These are phyloP conservation scores for Drosophila neonasuta DNA, from an alignment of 2,888 invertebrate species.

Conservation along the genomic window DNA sequence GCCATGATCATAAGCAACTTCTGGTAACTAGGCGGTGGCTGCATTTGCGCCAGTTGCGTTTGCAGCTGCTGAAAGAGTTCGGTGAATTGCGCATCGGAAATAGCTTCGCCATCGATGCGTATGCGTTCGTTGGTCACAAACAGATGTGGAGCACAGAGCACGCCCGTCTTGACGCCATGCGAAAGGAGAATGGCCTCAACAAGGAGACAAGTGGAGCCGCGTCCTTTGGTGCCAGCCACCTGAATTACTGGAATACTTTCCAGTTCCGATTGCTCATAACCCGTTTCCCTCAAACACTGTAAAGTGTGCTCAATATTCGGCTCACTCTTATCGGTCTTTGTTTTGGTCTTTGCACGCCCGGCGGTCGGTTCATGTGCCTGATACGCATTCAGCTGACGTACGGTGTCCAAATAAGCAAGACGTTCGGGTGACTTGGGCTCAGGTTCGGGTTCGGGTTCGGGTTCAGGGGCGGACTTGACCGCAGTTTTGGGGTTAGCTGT, in stretches of 20 bases:
- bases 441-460: not conserved
- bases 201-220: conserved; percentile 61
- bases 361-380: conserved; percentile 38
- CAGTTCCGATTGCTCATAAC: conserved; percentile 37
- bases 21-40: conserved; percentile 51
- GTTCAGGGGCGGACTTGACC: not conserved
- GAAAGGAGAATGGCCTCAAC: conserved; percentile 57
- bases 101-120: conserved; percentile 57
- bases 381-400: conserved; percentile 50
- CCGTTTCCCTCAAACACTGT: conserved; percentile 50
- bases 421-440: conserved; percentile 47
- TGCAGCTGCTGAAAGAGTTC: conserved; percentile 48
- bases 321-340: conserved; percentile 27
- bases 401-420: conserved; percentile 52
- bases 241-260: conserved; percentile 60
- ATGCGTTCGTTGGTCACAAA: conserved; percentile 63
- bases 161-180: conserved; percentile 59
- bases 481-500: not conserved
- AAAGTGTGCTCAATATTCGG: conserved; percentile 56
- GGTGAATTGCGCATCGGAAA: conserved; percentile 51
- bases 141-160: conserved; percentile 60
- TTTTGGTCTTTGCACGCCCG: conserved; percentile 39
- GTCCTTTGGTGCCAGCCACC: conserved; percentile 61
- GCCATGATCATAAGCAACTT: conserved; percentile 66
- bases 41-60: conserved; percentile 12